phyloP scores from a whole-genome alignment of 2,113 vertebrate species.

The Phodopus roborovskii region DNA sequence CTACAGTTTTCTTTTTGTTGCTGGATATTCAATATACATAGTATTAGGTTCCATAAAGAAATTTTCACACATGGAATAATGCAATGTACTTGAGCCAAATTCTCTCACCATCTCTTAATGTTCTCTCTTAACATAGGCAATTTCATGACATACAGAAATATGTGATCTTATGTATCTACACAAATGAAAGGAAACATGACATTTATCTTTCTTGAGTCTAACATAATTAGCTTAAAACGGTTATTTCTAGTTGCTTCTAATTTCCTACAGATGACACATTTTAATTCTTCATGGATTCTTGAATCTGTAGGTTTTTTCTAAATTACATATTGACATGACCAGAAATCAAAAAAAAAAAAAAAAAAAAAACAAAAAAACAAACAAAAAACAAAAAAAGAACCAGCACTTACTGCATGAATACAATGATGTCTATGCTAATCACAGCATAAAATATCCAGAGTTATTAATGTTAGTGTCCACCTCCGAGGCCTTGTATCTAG shows the following conservation, averaged over 20 bases:
- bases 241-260: neutral
- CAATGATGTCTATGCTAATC: neutral
- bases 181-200: neutral
- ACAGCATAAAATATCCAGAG: too few species aligned
- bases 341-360: neutral
- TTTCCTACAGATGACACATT: neutral
- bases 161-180: neutral
- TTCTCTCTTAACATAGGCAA: too few species aligned
- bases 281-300: neutral
- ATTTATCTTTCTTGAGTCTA: neutral
- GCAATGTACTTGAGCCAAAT: neutral
- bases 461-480: too few species aligned
- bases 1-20: neutral
- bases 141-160: neutral
- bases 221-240: neutral
- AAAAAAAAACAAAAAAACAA: too few species aligned
- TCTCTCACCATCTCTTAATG: too few species aligned
- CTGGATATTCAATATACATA: neutral
- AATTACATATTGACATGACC: accelerated
- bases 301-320: too few species aligned
- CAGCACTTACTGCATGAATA: accelerated
- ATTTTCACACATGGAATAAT: neutral
- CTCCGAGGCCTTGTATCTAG: too few species aligned
- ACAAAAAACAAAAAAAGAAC: too few species aligned
- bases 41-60: neutral